Base-by-base conservation (phyloP, 2,888 invertebrate species). In the Calameuta filiformis region DNA sequence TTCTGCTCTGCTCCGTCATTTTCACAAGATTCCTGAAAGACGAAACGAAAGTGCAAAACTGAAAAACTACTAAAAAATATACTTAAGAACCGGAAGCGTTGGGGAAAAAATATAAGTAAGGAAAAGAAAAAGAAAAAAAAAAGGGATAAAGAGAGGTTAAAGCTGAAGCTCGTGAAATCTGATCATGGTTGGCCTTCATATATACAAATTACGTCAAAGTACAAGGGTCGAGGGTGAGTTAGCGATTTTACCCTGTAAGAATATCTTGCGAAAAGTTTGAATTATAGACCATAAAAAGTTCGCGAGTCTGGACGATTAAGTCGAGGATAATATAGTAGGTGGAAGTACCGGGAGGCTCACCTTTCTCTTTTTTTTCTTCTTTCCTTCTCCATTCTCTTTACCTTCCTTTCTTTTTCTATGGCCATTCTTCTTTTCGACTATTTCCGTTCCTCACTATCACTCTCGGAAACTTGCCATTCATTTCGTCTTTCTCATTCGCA, bases 221-320 rank as follows among this genome's bases (percentile, higher is more conserved):
- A 33, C 30, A 15, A 71, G 31, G 71, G 71, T 33, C 31, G 31
- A 71, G 30, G 30, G 33, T 23, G 71, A 30, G 71, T 30, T 33
- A 30, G 31, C 71, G 31, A 33, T 71, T 71, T 30, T 71, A 71
- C 71, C 71, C 71, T 33, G 71, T 71, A 71, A 71, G 31, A 71
- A 71, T 71, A 71, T 71, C 71, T 69, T 33, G 71, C 71, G 71
- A 83, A 85, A 89, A 88, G 83, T 86, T 89, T 86, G 86, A 89
- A 84, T 89, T 88, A 89, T 86, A 83, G 84, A 75, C 82, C 86
- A 85, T 86, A 87, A 90, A 90, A 88, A 88, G 82, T 89, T 90
- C 85, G 81, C 85, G 82, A 88, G 84, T 83, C 85, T 83, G 83
- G 85, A 84, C 86, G 89, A 88, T 89, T 88, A 88, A 89, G 87